Percentiles rank a stretch among this genome's conserved stretches.
These are phyloP conservation scores for Cataglyphis altisquamis DNA, from an alignment of 2,888 invertebrate genomes.

Conservation along the genomic window DNA sequence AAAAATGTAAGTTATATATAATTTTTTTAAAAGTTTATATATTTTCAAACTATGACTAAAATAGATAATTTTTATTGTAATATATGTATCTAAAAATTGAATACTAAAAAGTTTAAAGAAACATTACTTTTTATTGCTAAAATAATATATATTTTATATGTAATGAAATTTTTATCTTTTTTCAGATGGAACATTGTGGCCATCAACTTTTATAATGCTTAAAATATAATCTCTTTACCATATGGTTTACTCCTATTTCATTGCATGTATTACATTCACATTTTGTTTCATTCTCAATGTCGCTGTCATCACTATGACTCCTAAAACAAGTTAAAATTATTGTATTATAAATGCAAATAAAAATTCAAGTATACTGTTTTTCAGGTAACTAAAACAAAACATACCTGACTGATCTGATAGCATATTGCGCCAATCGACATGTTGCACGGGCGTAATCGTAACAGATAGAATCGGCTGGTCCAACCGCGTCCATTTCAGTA, in stretches of 20 bases:
- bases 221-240: conserved; percentile 48
- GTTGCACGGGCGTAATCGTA: conserved; percentile 53
- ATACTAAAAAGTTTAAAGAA: neutral
- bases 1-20: conserved; percentile 9
- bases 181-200: neutral
- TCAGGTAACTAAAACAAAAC: neutral
- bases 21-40: neutral
- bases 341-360: conserved; percentile 8
- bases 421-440: conserved; percentile 64
- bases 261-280: conserved; percentile 71
- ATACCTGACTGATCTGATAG: conserved; percentile 66
- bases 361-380: neutral
- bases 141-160: neutral
- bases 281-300: conserved; percentile 65
- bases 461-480: conserved; percentile 68
- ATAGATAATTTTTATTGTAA: conserved; percentile 1
- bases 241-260: conserved; percentile 45
- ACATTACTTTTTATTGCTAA: neutral
- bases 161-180: neutral
- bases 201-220: neutral
- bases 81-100: neutral
- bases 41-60: neutral
- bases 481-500: conserved; percentile 67
- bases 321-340: conserved; percentile 51
- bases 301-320: conserved; percentile 56